A percentile compares a stretch with the other conserved stretches of the same genome.
Conservation (phyloP, 30 jellyfish, hydroid and myxozoan species). For the Chironex yamaguchii region DNA sequence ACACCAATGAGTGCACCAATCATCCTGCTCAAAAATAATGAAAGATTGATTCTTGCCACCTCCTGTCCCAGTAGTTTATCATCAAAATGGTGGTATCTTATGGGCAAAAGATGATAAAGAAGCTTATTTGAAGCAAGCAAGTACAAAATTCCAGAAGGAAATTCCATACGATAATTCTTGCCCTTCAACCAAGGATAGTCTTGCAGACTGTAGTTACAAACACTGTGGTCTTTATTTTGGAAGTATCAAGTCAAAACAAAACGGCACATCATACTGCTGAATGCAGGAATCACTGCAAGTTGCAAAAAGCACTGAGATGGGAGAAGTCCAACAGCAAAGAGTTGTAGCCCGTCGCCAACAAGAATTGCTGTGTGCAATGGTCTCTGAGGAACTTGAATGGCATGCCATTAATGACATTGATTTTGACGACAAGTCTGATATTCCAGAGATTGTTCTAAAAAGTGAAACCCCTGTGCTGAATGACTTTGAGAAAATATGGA, state of each 20-base stretch:
- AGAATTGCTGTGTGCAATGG: conserved; percentile 72
- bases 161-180: conserved; percentile 7
- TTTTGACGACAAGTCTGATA: conserved; percentile 65
- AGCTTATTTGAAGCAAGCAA: no score
- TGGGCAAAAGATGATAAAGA: conserved; percentile 65
- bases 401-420: conserved; percentile 57
- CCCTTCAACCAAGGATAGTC: conserved; percentile 17
- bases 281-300: conserved; percentile 55
- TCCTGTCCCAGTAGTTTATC: conserved; percentile 71
- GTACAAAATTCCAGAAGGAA: neutral
- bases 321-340: conserved; percentile 52
- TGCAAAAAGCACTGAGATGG: conserved; percentile 27
- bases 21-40: conserved; percentile 30
- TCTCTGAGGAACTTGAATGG: conserved; percentile 65
- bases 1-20: conserved; percentile 57
- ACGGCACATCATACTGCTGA: conserved; percentile 65
- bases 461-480: no score
- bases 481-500: no score
- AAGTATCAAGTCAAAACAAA: conserved; percentile 49
- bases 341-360: conserved; percentile 70
- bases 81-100: conserved; percentile 50
- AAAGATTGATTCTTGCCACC: conserved; percentile 70
- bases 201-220: conserved; percentile 55
- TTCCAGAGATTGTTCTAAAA: conserved; percentile 53
- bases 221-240: conserved; percentile 67